Evolutionary conservation across 1,140 invertebrate species (phyloP).

Genomic region (Drosophila burlai): DNA sequence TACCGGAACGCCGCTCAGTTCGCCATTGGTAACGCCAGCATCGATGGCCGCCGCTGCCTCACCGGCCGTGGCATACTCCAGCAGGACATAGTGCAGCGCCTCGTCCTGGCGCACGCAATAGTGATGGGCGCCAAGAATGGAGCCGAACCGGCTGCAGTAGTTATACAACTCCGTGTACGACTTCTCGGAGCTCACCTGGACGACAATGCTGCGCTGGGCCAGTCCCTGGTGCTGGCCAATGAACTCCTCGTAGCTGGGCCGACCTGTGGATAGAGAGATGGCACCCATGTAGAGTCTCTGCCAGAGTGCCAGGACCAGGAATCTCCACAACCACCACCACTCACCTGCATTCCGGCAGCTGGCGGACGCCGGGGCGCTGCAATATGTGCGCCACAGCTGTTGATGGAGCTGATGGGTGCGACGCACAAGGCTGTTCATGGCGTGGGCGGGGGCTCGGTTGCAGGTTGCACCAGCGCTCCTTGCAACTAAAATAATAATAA

Average conservation of each 20-base stretch:
- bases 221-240: conserved; percentile 63
- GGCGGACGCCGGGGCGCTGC: conserved; percentile 47
- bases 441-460: conserved; percentile 9
- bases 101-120: conserved; percentile 86
- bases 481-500: conserved; percentile 23
- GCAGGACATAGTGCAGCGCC: conserved; percentile 88
- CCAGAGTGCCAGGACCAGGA: too few relatives aligned
- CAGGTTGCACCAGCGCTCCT: conserved; percentile 23
- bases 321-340: conserved; percentile 8
- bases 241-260: conserved; percentile 67
- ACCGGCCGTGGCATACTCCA: conserved; percentile 87
- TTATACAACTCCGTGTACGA: conserved; percentile 88
- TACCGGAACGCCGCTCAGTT: conserved; percentile 86
- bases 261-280: conserved; percentile 20
- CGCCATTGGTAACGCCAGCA: conserved; percentile 57
- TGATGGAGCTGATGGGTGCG: conserved; percentile 42
- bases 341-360: conserved; percentile 18
- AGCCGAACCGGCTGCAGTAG: conserved; percentile 88
- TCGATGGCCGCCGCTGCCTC: conserved; percentile 85
- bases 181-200: conserved; percentile 88
- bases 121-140: conserved; percentile 87
- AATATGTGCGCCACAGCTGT: conserved; percentile 58
- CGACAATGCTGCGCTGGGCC: conserved; percentile 86
- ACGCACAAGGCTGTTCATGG: conserved; percentile 69
- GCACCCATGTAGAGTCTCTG: background rate